phyloP scores from a whole-genome alignment of 1,140 invertebrate genomes.

The Drosophila persimilis region DNA sequence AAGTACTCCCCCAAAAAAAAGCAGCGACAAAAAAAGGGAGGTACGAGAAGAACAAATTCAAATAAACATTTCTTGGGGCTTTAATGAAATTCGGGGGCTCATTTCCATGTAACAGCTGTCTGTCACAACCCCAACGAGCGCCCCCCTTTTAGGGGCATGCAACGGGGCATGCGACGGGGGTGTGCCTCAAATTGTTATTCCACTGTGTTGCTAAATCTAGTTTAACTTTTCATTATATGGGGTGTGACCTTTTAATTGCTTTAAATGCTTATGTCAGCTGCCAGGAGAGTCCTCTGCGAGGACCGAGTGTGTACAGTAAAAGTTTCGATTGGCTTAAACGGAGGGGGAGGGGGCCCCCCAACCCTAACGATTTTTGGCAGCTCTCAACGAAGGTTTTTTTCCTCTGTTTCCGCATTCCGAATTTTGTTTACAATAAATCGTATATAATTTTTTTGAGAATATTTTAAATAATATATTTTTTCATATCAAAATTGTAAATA shows the following conservation, averaged over 20 bases:
- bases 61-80: constrained; percentile 24
- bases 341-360: too few relatives aligned
- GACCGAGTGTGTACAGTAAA: too few relatives aligned
- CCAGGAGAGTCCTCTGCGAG: too few relatives aligned
- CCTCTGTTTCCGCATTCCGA: constrained; percentile 11
- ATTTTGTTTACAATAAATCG: not conserved
- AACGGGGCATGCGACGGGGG: not conserved
- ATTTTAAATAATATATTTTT: too few relatives aligned
- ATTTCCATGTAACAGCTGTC: constrained; percentile 74
- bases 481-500: too few relatives aligned
- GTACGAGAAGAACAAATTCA: constrained; percentile 2
- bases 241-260: constrained; percentile 49
- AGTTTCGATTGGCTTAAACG: too few relatives aligned
- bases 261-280: constrained; percentile 20
- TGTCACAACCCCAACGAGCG: constrained; percentile 19
- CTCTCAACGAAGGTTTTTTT: not conserved
- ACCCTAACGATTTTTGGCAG: constrained; percentile 15
- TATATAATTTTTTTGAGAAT: too few relatives aligned
- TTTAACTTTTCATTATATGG: constrained; percentile 25
- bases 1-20: constrained; percentile 16
- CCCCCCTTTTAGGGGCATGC: too few relatives aligned
- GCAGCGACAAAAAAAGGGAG: not conserved
- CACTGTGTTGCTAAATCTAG: constrained; percentile 50
- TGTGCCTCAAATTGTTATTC: constrained; percentile 40
- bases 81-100: constrained; percentile 45